Base-by-base conservation (phyloP, 2,888 invertebrate genomes). In the Rapana venosa region DNA sequence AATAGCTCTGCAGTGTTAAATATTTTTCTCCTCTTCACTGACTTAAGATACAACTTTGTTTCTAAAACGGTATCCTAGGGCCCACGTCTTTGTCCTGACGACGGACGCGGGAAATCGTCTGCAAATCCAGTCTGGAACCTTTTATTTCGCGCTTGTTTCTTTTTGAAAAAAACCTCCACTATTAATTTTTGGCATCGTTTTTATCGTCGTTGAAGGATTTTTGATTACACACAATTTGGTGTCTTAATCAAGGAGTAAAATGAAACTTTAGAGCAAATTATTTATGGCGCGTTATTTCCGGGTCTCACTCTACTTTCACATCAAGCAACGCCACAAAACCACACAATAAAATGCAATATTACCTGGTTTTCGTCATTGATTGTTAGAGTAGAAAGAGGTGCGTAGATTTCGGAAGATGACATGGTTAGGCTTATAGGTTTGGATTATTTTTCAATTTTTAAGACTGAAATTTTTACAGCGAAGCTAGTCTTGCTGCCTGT, bases 361-460 rank as follows among this genome's bases (percentile, higher is more conserved):
- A 94, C 95, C 93, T 94, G 90, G 90, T 95, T 95, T 93, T 95
- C 95, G 90, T 94, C 95, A 36, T 92, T 92, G 47, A 94, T 92
- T 70, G 93, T 94, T 70, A 92, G 58, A 85, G 93, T 94, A 58
- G 92, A 91, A 32, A 93, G 81, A 74, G 92, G 32, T 36, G 81
- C 88, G 77, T 26, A 17, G 6, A 32, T 77, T 88, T 81, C 56
- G 58, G 58, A 56, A 6, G 30, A n/a, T 26, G 77, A 87, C 66
- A 87, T 87, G 30, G 47, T 87, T 36, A 13, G 84, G 36, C 32
- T 56, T 83, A n/a, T 36, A 26, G 47, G 15, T 36, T 83, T 61
- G 61, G 26, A 6, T 26, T 47, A 1, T 22, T 74, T n/a, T 36
- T 26, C 2, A 83, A 83, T 47, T 83, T 47, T 47, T 83, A 8